Evolutionary conservation across 2,797 vertebrate genomes (phyloP).

Genomic region (Eidolon dupreanum): DNA sequence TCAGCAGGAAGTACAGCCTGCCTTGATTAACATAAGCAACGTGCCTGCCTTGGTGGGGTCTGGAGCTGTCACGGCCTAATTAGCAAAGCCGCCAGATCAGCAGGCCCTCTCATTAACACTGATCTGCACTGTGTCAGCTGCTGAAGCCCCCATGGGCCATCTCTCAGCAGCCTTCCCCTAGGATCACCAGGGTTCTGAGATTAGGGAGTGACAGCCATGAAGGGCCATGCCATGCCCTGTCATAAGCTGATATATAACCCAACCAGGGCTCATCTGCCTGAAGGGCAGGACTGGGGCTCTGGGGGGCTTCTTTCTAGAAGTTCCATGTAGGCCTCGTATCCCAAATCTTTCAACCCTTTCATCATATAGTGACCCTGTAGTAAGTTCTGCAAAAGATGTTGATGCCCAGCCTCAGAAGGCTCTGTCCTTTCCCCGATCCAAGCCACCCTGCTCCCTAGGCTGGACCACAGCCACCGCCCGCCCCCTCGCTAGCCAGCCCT

Average conservation of each 20-base stretch:
- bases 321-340: accelerated
- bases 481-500: background rate
- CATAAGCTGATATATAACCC: background rate
- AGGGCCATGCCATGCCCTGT: background rate
- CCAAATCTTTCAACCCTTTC: background rate
- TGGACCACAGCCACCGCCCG: background rate
- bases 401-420: background rate
- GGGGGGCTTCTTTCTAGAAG: background rate
- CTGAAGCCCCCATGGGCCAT: background rate
- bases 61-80: conserved; percentile 56
- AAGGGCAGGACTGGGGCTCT: background rate
- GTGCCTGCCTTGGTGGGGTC: conserved; percentile 54
- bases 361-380: background rate
- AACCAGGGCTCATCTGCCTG: background rate
- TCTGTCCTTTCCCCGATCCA: background rate
- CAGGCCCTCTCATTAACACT: conserved; percentile 52
- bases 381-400: background rate
- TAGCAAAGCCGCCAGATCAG: conserved; percentile 65
- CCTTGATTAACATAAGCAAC: conserved; percentile 52
- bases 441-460: background rate
- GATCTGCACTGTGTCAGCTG: conserved; percentile 2
- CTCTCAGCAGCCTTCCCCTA: background rate
- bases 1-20: conserved; percentile 40
- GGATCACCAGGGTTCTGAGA: background rate
- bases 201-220: background rate